Evolutionary conservation across 2,888 invertebrate genomes (phyloP), one percentile per base, ranked within the genome.

Genomic region (Nemapogon koenigi): DNA sequence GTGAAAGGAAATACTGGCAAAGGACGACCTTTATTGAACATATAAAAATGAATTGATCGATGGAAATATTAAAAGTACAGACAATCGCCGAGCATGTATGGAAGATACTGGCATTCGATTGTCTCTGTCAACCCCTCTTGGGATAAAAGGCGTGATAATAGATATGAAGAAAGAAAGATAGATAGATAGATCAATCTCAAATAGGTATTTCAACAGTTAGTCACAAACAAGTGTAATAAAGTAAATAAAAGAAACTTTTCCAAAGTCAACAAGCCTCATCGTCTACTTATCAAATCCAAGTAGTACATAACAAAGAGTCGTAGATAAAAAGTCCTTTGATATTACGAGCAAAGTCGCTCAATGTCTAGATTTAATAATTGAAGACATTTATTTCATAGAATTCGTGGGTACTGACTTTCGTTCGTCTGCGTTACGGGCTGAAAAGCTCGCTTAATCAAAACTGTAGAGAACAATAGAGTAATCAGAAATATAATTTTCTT

Each of bases 401-500:
- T 18, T 19, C 13, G 33, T 19, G 33, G n/a, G 33, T 19, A 8
- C 33, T 19, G 33, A 33, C 33, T 33, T 33, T 33, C 16, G 31
- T 8, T 33, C 6, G 33, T 33, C 33, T 33, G 19, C 18, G 18
- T 33, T 33, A 13, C 4, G 19, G 33, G 33, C 33, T 33, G 19
- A 33, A 33, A 51, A 56, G 52, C 58, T 56, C 54, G 53, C 62
- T 69, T 66, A 67, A 67, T 69, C 63, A 59, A 58, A 71, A 65
- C 54, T 52, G 42, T 45, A 19, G 46, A 49, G 56, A 66, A 72
- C 64, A 73, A 70, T 69, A 59, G 59, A 57, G 57, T 63, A 68
- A 68, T 72, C 67, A 67, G 62, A 62, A 62, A 63, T 63, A 60
- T 59, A 62, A 71, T 71, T 70, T 64, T 62, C 59, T 52, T 58